Base-by-base conservation (phyloP, 2,888 invertebrate genomes). In the Tetragnatha montana region DNA sequence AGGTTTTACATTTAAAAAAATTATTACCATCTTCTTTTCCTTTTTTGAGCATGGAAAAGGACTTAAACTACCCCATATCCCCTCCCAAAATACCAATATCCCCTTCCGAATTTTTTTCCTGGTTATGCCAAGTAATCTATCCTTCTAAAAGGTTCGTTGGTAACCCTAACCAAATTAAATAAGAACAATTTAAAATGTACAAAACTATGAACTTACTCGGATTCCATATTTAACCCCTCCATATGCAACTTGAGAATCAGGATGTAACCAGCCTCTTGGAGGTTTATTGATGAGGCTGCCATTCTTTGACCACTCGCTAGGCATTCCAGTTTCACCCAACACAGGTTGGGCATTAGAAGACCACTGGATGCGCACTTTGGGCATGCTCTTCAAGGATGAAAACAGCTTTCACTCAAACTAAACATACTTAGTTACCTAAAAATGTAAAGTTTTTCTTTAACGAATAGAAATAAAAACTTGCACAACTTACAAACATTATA, bases 221-320 rank as follows among this genome's bases (percentile, higher is more conserved):
- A 98, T 98, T 92, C 97, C 96, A 94, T 98, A 98, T 91, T 96
- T 96, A 92, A 98, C 96, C 92, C 98, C 98, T 93, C 97, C 97
- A 93, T 96, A 97, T 91, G 96, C 95, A 84, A 98, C 95, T 91
- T 96, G 95, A 88, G 96, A 95, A 94, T 97, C 97, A 6, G 97
- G 96, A 94, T 97, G 97, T 89, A 97, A 95, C 96, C 97, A 97
- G 84, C 97, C 97, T 92, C 97, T 94, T 6, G 96, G 95, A 92
- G 97, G 97, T 94, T 96, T 96, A 92, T 96, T 95, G 92, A 97
- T 96, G 92, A 95, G 95, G 92, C 94, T 91, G 68, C 91, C 91
- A 88, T 88, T 91, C 49, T 91, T 91, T 94, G 91, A 94, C 94
- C 69, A 93, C 93, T 91, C 91, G 50, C 83, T 90, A 6, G 90